Evolutionary conservation across 1,140 invertebrate genomes (phyloP).

Genomic region (Zelostemma sp.): DNA sequence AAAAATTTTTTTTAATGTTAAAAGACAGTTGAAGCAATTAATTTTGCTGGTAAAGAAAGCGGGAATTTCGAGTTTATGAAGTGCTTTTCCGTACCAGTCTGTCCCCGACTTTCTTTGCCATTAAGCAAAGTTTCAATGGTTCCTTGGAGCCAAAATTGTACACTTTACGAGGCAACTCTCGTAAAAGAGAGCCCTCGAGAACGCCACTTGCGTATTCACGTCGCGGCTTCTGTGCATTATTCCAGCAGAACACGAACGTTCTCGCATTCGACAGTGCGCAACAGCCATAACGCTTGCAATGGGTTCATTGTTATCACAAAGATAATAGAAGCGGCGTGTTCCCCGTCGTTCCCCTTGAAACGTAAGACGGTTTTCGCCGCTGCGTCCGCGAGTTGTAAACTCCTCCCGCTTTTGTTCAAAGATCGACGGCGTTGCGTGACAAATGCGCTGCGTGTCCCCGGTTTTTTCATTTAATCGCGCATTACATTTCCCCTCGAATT

Average conservation of each 20-base stretch:
- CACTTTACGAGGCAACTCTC: slow-evolving; percentile 31
- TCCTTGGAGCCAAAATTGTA: slow-evolving; percentile 33
- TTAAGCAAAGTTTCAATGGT: slow-evolving; percentile 18
- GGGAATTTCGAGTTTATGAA: too few relatives aligned
- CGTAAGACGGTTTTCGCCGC: slow-evolving; percentile 20
- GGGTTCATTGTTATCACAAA: slow-evolving; percentile 33
- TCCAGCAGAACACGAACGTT: slow-evolving; percentile 7
- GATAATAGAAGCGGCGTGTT: slow-evolving; percentile 18
- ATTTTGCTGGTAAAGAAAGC: too few relatives aligned
- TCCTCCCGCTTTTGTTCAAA: slow-evolving; percentile 21
- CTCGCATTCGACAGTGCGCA: slow-evolving; percentile 16
- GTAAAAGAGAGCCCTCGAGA: slow-evolving; percentile 14
- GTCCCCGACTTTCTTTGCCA: too few relatives aligned
- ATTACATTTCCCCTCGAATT: slow-evolving; percentile 1
- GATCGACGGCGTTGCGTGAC: slow-evolving; percentile 30
- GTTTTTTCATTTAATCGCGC: not conserved
- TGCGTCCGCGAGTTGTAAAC: not conserved
- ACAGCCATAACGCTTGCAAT: slow-evolving; percentile 9
- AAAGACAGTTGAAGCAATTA: too few relatives aligned
- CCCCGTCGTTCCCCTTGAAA: slow-evolving; percentile 37
- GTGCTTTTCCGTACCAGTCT: too few relatives aligned
- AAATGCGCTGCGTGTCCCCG: slow-evolving; percentile 22
- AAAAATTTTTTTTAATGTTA: too few relatives aligned
- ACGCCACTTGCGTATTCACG: slow-evolving; percentile 17
- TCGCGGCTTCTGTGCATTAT: not conserved